Base-by-base conservation (phyloP, 2,888 invertebrate genomes). In the Zonitis immaculata region DNA sequence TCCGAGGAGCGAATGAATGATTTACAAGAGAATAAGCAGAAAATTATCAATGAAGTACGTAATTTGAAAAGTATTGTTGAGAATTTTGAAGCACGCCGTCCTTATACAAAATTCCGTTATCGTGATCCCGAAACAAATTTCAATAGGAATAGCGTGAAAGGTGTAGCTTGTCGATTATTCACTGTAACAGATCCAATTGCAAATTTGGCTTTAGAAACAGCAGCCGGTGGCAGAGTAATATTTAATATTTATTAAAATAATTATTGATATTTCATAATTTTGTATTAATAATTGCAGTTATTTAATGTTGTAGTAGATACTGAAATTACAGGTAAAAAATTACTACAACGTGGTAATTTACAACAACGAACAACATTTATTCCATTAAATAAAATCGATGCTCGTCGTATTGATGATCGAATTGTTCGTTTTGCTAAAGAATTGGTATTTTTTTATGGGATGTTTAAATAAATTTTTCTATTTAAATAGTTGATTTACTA, bases 221-320 rank as follows among this genome's bases (percentile, higher is more conserved):
- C 88, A 7, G 93, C 91, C 12, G 94, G 94, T 6, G 90, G 88
- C 55, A 84, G 82, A 79, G 93, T 94, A 74, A 75, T 35, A 16
- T n/a, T n/a, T n/a, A n/a, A n/a, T n/a, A 16, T 35, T 18, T 1
- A 16, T 32, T 14, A 2, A 2, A 18, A 35, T 9, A 6, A n/a
- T 14, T 27, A 11, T 12, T 3, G 12, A 4, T 8, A 12, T 9
- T 6, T n/a, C 20, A 18, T 44, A 28, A 27, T 45, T 44, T 42
- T 22, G 30, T 44, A 35, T 53, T 20, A 51, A 48, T 42, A 43
- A 43, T 54, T 50, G 42, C 73, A 95, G 92, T 74, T 97, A 22
- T 93, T 88, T 77, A 91, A 95, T 77, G 88, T 96, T 53, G 87
- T 97, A 45, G 92, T 95, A 28, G 92, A 95, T 70, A 88, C 86